Percentiles rank a stretch among this genome's conserved stretches.
These are phyloP conservation scores for Andrena trimmerana DNA, from an alignment of 2,888 invertebrate genomes.

Conservation along the genomic window DNA sequence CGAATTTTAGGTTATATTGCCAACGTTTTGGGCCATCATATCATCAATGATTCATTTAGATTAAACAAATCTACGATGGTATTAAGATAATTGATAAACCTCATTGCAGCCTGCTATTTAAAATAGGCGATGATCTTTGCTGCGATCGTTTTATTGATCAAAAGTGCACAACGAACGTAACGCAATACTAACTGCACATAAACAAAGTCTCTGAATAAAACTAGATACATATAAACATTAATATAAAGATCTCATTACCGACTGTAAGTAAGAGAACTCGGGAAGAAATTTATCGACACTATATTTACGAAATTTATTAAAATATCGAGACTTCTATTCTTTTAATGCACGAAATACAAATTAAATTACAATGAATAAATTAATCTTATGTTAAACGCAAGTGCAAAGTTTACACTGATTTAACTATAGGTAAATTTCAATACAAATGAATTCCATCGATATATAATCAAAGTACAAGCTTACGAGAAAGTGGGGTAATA, in stretches of 20 bases:
- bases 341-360: too few species aligned
- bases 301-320: too few species aligned
- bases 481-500: too few species aligned
- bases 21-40: constrained; percentile 43
- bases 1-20: constrained; percentile 59
- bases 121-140: constrained; percentile 1
- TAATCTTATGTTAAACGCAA: too few species aligned
- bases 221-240: background rate
- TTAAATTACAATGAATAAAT: too few species aligned
- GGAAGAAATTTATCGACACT: too few species aligned
- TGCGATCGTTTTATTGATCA: background rate
- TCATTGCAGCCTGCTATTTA: background rate
- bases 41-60: constrained; percentile 47
- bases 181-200: background rate
- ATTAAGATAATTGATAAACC: constrained; percentile 14
- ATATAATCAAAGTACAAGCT: too few species aligned
- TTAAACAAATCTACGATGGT: constrained; percentile 47
- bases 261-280: too few species aligned
- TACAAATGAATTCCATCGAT: too few species aligned
- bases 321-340: too few species aligned
- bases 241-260: background rate
- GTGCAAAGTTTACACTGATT: too few species aligned
- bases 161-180: background rate
- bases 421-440: too few species aligned
- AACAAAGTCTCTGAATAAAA: background rate